Evolutionary conservation across 2,113 vertebrate genomes (phyloP).

Genomic region (Crotalus helleri): DNA sequence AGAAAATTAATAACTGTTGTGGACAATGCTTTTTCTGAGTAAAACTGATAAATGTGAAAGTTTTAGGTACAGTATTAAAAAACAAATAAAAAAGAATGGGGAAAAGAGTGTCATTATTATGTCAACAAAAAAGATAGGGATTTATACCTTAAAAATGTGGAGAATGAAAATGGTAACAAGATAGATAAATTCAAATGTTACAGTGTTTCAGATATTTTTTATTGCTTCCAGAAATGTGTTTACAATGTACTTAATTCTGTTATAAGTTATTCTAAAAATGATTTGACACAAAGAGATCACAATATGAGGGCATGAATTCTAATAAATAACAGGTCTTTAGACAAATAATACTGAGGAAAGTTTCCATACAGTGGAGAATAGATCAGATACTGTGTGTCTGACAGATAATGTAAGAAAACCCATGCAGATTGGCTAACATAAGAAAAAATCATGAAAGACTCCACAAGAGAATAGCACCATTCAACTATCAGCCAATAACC

Average conservation of each 20-base stretch:
- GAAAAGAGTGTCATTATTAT: background rate
- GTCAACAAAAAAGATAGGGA: background rate
- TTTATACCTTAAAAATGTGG: background rate
- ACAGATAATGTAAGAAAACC: background rate
- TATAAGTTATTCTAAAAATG: background rate
- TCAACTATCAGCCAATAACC: background rate
- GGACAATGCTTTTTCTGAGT: no score
- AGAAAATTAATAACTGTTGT: no score
- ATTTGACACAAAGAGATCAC: background rate
- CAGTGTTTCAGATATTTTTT: no score
- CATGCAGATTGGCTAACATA: background rate
- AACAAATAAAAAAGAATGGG: no score
- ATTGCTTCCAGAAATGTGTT: background rate
- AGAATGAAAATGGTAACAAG: background rate
- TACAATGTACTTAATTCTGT: background rate
- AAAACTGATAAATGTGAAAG: no score
- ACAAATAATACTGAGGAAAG: background rate
- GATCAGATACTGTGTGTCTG: background rate
- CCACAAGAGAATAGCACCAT: background rate
- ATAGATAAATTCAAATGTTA: slow-evolving; percentile 1
- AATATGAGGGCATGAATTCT: background rate
- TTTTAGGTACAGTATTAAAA: no score
- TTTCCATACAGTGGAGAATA: background rate
- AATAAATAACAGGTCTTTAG: background rate
- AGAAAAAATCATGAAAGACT: background rate